Evolutionary conservation across 2,113 vertebrate species (phyloP).

Genomic region (Ciconia maguari): DNA sequence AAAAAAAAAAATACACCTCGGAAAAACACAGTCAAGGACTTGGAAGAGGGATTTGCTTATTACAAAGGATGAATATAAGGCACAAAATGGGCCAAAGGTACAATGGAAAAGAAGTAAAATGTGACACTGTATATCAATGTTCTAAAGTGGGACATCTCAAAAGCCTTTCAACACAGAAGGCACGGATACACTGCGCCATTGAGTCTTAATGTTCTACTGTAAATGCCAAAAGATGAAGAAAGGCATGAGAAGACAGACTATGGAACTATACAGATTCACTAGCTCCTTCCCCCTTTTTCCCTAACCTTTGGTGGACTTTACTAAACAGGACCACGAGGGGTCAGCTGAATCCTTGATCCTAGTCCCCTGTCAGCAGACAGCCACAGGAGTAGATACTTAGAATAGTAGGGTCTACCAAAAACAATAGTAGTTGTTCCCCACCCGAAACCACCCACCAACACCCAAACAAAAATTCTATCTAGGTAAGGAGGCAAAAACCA

Average conservation of each 20-base stretch:
- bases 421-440: not conserved
- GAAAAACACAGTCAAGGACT: not conserved
- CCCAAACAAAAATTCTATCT: not conserved
- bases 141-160: not conserved
- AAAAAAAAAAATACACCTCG: not conserved
- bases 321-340: not conserved
- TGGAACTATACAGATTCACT: not conserved
- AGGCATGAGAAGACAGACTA: not conserved
- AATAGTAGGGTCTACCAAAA: not conserved
- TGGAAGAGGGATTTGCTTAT: not conserved
- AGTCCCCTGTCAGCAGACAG: not conserved
- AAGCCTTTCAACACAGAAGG: not conserved
- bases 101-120: not conserved
- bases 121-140: not conserved
- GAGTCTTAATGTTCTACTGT: not conserved
- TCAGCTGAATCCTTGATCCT: not conserved
- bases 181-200: not conserved
- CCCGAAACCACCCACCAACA: not conserved
- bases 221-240: not conserved
- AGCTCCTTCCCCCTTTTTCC: not conserved
- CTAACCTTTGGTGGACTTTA: not conserved
- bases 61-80: not conserved
- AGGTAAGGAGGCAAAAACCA: not conserved
- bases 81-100: not conserved
- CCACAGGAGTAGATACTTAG: not conserved